Conservation (phyloP, 1,140 invertebrate genomes). For the Eulimnadia texana region DNA sequence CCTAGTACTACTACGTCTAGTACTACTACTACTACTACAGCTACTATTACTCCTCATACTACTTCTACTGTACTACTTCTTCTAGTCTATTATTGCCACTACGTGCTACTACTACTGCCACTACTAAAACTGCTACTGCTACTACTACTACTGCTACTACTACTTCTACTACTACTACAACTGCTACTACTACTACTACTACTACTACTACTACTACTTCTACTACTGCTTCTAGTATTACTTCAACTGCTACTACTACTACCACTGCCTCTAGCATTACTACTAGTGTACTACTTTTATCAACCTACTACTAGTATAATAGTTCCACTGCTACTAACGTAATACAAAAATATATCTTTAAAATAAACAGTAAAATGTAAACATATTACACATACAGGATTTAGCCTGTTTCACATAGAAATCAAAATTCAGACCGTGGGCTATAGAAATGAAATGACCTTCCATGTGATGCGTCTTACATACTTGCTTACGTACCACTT, state of each 20-base stretch:
- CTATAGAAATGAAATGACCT: no score
- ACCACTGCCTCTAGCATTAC: neutral
- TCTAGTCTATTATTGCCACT: neutral
- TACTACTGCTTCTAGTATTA: neutral
- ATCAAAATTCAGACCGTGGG: no score
- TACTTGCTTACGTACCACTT: no score
- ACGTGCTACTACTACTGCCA: neutral
- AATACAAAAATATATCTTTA: no score
- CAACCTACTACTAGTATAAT: neutral
- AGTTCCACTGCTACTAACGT: neutral
- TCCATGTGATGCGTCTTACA: no score
- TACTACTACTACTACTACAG: neutral
- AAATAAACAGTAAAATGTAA: no score
- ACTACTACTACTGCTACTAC: conserved; percentile 6
- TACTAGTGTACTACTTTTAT: neutral
- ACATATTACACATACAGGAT: no score
- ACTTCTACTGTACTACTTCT: conserved; percentile 3
- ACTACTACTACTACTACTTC: conserved; percentile 7
- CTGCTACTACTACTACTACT: conserved; percentile 4
- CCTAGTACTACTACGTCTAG: neutral
- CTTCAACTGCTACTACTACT: neutral
- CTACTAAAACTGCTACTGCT: conserved; percentile 1
- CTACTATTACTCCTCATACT: neutral
- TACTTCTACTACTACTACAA: conserved; percentile 1
- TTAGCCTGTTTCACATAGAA: no score